Percentiles rank a stretch among this genome's conserved stretches.
phyloP scores from a whole-genome alignment of 1,140 invertebrate species.

The Bombus polaris region DNA sequence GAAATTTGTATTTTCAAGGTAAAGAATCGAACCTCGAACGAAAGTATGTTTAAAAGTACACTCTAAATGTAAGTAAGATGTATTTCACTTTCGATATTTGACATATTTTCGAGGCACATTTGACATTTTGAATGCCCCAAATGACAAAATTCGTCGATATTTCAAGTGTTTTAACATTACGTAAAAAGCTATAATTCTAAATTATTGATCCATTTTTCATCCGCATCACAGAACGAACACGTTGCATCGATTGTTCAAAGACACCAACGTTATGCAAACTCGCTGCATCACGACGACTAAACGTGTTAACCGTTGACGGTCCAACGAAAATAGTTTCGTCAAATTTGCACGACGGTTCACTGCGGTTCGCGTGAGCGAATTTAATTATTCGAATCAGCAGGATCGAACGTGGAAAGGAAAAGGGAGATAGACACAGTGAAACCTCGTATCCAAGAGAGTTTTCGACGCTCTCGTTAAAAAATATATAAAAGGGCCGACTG shows the following conservation, averaged over 20 bases:
- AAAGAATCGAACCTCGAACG: too few species aligned
- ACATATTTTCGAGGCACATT: too few species aligned
- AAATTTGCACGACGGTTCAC: slow-evolving; percentile 41
- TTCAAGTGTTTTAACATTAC: background rate
- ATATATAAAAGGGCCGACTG: slow-evolving; percentile 33
- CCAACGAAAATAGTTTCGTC: slow-evolving; percentile 44
- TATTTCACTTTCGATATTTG: too few species aligned
- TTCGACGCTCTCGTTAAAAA: slow-evolving; percentile 39
- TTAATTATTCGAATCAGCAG: slow-evolving; percentile 48
- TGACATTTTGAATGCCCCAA: background rate
- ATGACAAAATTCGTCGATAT: background rate
- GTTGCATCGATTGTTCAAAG: background rate
- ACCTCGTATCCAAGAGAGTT: slow-evolving; percentile 30
- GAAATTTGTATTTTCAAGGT: too few species aligned
- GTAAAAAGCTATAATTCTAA: background rate
- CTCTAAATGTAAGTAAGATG: too few species aligned
- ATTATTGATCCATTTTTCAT: background rate
- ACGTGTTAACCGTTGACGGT: background rate
- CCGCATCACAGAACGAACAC: background rate
- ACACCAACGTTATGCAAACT: background rate
- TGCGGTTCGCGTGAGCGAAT: slow-evolving; percentile 14
- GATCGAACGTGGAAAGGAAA: background rate
- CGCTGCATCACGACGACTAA: background rate
- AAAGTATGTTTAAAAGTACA: too few species aligned
- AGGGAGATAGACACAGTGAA: background rate